Evolutionary conservation across 53 echinoderm and acorn worm genomes (phyloP), one percentile per base, ranked within the genome.

Genomic region (Paracentrotus lividus): DNA sequence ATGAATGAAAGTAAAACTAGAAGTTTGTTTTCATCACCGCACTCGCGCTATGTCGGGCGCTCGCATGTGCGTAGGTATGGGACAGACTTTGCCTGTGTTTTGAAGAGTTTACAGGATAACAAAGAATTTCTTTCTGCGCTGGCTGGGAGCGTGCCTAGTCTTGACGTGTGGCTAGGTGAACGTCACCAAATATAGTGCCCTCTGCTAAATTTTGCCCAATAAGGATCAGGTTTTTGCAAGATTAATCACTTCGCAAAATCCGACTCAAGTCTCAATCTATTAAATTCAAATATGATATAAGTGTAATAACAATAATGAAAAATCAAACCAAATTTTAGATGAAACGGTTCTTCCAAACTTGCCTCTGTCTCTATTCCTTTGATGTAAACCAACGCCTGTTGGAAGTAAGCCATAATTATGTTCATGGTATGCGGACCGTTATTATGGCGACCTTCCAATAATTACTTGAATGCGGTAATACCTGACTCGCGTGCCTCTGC

Each of bases 1-100:
- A 72, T 72, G 72, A 72, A 72, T 72, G 72, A 72, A 72, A 72
- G 72, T 72, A 72, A 72, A 72, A 72, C 36, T 72, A 40, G 72
- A 20, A 72, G 40, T 72, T 72, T 72, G 32, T 72, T 72, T 72
- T 72, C 21, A 72, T 36, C 72, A 72, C 38, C 36, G 72, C 14
- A 6, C 38, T 72, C 1, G 32, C 72, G 40, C 4, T 36, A 16
- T 15, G n/a, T n/a, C n/a, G 40, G 21, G 40, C 72, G 32, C 36
- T 36, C 72, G 40, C 72, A 40, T 40, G 21, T 21, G 72, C 3
- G 72, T 31, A 6, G 36, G 72, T 40, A 15, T 36, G 72, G 40
- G 72, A 72, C 18, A 72, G 72, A 40, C 18, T 18, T 72, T 67
- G 12, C 12, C 67, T 33, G 31, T 67, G 67, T 72, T 72, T 72